Base-by-base conservation (phyloP, 1,140 invertebrate species). In the Bombus fervidus region DNA sequence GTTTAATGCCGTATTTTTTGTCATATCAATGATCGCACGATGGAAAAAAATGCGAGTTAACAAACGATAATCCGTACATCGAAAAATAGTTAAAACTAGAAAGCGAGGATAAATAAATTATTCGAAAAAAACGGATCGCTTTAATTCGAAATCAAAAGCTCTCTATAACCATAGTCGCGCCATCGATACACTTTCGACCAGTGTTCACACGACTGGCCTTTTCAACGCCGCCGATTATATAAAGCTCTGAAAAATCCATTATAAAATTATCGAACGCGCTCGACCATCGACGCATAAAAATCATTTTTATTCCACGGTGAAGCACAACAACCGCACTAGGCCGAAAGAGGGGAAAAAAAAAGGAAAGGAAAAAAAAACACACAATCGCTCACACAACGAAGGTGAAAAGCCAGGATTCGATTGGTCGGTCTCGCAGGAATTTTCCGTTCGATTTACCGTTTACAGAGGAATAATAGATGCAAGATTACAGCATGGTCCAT, bases 391-490 rank as follows among this genome's bases (percentile, higher is more conserved):
- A 3, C 5, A 5, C 25, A 62, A 64, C 62, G 62, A 43, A 77
- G 47, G 57, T 25, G 77, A 57, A 41, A 83, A 78, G n/a, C 28
- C 39, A n/a, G 71, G 57, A 80, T 53, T 64, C 39, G 66, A 62
- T 80, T 72, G 34, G 43, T 22, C 31, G 18, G 22, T 8, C 74
- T 43, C 41, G 62, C 22, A 41, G 28, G 34, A 83, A 83, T 84
- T 79, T 78, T 62, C 53, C 83, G 71, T 62, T 15, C 71, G 62
- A 85, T 85, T 85, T 85, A 47, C 8, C 77, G 41, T 80, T 84
- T 72, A 80, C 68, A 37, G 13, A 5, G 66, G 47, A 85, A 85
- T 80, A 83, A 83, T 83, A 69, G 74, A 77, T 83, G 37, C 62
- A 68, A 83, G 81, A 76, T 83, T 77, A 83, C 34, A 77, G 31